Base-by-base conservation (phyloP, 2,113 vertebrate species). In the Myotis lucifugus region DNA sequence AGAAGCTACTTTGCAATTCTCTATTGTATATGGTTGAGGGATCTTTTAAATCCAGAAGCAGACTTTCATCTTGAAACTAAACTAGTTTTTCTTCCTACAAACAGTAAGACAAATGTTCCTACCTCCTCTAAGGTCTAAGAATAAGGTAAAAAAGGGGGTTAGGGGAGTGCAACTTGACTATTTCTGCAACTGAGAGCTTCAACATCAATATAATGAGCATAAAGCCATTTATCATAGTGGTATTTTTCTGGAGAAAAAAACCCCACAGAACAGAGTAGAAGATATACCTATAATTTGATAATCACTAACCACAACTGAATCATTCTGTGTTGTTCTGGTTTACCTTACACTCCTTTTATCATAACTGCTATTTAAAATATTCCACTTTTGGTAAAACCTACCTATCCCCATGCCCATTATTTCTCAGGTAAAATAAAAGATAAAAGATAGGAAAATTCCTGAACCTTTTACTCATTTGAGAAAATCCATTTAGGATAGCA, bases 51-150 rank as follows among this genome's bases (percentile, higher is more conserved):
- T 40, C 54, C 84, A 88, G 40, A 91, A 40, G 2, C 11, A 87
- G 15, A 79, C 40, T 94, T 77, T 86, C 32, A 54, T 86, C n/a
- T 88, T 67, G 15, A 9, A 82, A 86, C 21, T 40, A 83, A 54
- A 82, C 42, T 59, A 19, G 2, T 42, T 85, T 73, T 82, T 8
- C 8, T 64, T 83, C 21, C 25, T 29, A 42, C 6, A 11, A 83
- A 46, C 32, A 84, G 66, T 23, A 46, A 88, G 15, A 87, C 11
- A 72, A 61, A 77, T 72, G 10, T 83, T 10, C 17, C 29, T 78
- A 27, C 5, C 17, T 17, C 9, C 9, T 83, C 10, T 54, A 37
- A 79, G n/a, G 1, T 72, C 8, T 64, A 23, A 74, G 56, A 5
- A 52, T 11, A 54, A 9, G 23, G 6, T 50, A 56, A 90, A 50